Evolutionary conservation across 2,888 invertebrate genomes (phyloP), one percentile per base, ranked within the genome.

Genomic region (Seira musarum): DNA sequence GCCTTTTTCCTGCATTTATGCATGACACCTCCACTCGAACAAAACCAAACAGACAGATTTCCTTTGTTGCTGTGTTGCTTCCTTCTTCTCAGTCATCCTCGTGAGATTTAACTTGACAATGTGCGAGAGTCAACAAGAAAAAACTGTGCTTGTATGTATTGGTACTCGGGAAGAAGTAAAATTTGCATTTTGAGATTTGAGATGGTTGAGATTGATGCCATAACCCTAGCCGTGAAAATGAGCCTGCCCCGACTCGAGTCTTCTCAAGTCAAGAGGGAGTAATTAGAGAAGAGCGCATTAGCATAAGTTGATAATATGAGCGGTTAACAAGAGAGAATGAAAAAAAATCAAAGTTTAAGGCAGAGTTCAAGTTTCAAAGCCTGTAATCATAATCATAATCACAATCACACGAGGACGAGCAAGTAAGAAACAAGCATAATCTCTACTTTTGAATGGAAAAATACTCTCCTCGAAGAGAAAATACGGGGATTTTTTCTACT

Each of bases 281-380:
- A 53, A 53, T 53, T 53, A 53, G 53, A 53, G 53, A 53, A 53
- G 6, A 53, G 13, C 53, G 53, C 15, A 53, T 53, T 53, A 53
- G 53, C 53, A 53, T 53, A 53, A 53, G 15, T 53, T 53, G 53
- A 53, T 53, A 53, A 53, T 53, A 53, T 53, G 53, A 53, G 17
- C 3, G 17, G 6, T 53, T 53, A 53, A 40, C 40, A 40, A 40
- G 40, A 40, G 13, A 40, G 13, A 53, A 53, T 15, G 13, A 53
- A 3, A 30, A 53, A 53, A n/a, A 53, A 53, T 3, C 53, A 13
- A 53, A 13, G 6, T 53, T 15, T 8, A 17, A 53, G n/a, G 40
- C 53, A 15, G 15, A 53, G 53, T n/a, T n/a, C 53, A 53, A 30
- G 30, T 30, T 17, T n/a, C 53, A 53, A 40, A 17, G n/a, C 15